Percentiles rank a stretch among this genome's conserved stretches.
These are phyloP conservation scores for Neoaliturus tenellus DNA, from an alignment of 2,888 invertebrate genomes.

Conservation along the genomic window DNA sequence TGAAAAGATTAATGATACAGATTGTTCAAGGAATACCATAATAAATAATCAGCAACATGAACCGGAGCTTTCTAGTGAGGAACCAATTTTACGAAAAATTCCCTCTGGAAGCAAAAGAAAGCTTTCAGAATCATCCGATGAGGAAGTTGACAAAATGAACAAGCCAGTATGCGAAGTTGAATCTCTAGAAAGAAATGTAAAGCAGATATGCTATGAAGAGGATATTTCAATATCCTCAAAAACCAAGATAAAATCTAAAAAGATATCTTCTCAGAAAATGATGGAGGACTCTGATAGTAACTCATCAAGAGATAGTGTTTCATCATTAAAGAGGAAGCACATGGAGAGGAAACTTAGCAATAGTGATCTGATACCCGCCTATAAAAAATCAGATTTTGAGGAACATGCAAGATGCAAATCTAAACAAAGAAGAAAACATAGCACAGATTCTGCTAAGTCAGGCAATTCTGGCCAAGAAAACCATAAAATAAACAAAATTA, in stretches of 20 bases:
- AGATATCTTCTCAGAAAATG: too few species aligned
- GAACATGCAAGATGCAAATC: background rate
- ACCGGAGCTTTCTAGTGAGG: background rate
- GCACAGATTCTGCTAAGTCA: background rate
- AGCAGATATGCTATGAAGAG: background rate
- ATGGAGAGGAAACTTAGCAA: too few species aligned
- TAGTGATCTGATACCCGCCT: too few species aligned
- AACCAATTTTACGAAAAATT: background rate
- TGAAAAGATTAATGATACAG: background rate
- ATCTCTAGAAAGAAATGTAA: too few species aligned
- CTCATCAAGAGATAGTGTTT: too few species aligned
- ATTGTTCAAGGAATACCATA: background rate
- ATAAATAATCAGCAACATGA: background rate
- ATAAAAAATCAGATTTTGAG: too few species aligned
- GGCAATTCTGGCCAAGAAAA: too few species aligned
- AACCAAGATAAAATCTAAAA: too few species aligned
- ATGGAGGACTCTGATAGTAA: too few species aligned
- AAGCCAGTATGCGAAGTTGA: too few species aligned
- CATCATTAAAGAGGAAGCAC: too few species aligned
- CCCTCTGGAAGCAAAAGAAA: conserved; percentile 32
- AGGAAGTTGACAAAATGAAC: background rate
- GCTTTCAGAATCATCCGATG: background rate
- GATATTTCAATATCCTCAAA: background rate
- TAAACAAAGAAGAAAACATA: background rate
- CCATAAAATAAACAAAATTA: too few species aligned